These are phyloP conservation scores for Philhelius pedissequus DNA, from an alignment of 2,888 invertebrate species.

Conservation along the genomic window DNA sequence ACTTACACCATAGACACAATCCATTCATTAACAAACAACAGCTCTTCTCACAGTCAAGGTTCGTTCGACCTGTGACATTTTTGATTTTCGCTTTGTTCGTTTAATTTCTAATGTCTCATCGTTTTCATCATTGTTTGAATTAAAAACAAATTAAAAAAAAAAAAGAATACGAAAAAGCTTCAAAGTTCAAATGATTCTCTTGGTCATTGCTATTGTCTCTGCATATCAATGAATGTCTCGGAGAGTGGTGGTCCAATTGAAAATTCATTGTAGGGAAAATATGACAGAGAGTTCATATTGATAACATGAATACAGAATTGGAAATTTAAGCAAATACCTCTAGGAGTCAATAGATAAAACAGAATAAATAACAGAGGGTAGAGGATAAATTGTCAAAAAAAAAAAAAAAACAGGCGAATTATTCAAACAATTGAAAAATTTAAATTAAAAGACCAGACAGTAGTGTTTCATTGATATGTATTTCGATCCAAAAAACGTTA, in stretches of 20 bases:
- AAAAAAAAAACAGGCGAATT: not conserved
- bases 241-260: constrained; percentile 1
- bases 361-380: not conserved
- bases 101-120: constrained; percentile 20
- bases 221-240: not conserved
- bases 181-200: constrained; percentile 1
- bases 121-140: constrained; percentile 23
- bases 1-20: not conserved
- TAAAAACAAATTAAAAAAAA: not conserved
- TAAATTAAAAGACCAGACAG: not conserved
- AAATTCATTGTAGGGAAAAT: not conserved
- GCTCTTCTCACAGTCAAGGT: constrained; percentile 21
- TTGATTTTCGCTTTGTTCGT: not conserved
- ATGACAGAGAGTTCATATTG: not conserved
- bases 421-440: not conserved
- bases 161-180: not conserved
- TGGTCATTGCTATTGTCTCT: not conserved
- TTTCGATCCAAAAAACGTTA: not conserved
- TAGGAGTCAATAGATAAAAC: not conserved
- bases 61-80: constrained; percentile 32
- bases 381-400: not conserved
- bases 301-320: not conserved
- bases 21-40: constrained; percentile 4
- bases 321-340: not conserved
- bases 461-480: not conserved